Conservation (phyloP, 2,113 vertebrate genomes). For the Ia io region DNA sequence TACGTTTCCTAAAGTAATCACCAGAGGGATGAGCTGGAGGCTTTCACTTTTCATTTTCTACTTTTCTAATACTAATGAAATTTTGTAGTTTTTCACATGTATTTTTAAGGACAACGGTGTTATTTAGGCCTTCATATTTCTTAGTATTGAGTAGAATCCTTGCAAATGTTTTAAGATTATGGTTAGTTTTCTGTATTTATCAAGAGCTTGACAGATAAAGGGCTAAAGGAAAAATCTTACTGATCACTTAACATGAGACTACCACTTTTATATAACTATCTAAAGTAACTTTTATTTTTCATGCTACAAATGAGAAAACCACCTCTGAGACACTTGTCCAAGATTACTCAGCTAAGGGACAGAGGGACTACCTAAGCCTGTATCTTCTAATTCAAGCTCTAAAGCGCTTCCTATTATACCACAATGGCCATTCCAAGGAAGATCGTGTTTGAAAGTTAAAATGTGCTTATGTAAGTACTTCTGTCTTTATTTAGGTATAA, state of each 20-base stretch:
- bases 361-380: neutral
- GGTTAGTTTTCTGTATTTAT: neutral
- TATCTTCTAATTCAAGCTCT: neutral
- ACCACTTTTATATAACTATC: neutral
- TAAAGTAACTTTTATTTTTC: neutral
- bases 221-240: neutral
- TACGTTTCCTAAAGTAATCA: constrained; percentile 34
- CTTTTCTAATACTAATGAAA: neutral
- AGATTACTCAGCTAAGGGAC: neutral
- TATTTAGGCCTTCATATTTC: neutral
- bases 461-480: neutral
- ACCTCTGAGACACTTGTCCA: neutral
- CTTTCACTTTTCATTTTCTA: constrained; percentile 7
- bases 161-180: neutral
- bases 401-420: neutral
- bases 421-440: neutral
- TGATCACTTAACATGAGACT: neutral
- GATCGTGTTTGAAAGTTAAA: neutral
- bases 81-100: neutral
- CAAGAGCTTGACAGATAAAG: neutral
- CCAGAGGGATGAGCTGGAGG: neutral
- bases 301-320: neutral
- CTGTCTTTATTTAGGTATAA: neutral
- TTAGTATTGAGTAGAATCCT: neutral
- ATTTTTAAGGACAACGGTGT: neutral